Evolutionary conservation across 2,888 invertebrate genomes (phyloP), one percentile per base, ranked within the genome.

Genomic region (Polymixis lichenea): DNA sequence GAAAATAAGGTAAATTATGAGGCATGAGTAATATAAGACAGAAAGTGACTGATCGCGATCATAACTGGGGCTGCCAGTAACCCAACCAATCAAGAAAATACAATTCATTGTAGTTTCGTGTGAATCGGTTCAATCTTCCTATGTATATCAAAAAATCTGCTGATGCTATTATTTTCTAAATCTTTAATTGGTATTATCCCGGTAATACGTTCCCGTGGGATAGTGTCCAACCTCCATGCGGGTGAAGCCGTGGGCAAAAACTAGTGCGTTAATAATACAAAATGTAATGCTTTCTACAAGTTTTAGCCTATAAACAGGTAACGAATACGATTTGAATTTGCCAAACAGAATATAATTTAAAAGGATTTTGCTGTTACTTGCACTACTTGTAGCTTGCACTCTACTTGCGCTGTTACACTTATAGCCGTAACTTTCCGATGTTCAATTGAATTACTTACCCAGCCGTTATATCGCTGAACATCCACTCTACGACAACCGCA

Each of bases 401-500:
- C 4, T 4, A 32, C 32, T 38, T 38, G 6, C 38, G 38, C 38
- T 38, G 5, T 38, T 38, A 38, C 38, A 38, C 0, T 13, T 13
- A 46, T 1, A 46, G 43, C 43, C 1, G 11, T 46, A 13, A 46
- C 43, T 11, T 58, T 17, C 19, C 11, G 19, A 68, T n/a, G 13
- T 53, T 46, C 6, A 4, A 43, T 32, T 22, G 0, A 17, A 32
- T 43, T 28, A 74, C 86, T 86, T 88, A 92, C 93, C 90, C 90
- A 62, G 86, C 73, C 65, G 87, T 87, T 0, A 93, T 19, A 67
- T 93, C 93, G 53, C 74, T 88, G 64, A 88, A 92, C 87, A 93
- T 85, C 91, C 91, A 93, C 74, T 94, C 94, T 0, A 83, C 87
- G 0, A 94, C 86, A 8, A 93, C 87, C 4, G 90, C 64, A 65